Percentiles rank a stretch among this genome's conserved stretches.
Conservation (phyloP, 2,797 vertebrate species). For the Mergus octosetaceus region DNA sequence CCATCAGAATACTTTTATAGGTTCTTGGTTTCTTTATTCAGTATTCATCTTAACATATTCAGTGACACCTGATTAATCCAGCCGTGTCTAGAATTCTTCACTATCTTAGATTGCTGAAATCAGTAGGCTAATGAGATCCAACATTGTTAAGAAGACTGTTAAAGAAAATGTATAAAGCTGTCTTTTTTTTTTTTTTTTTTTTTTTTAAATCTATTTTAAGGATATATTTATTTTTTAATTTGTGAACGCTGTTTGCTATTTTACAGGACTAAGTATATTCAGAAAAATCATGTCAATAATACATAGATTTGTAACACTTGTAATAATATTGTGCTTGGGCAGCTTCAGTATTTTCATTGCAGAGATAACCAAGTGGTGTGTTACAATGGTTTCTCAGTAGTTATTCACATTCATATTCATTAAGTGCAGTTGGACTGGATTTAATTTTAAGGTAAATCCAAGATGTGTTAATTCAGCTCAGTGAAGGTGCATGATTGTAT, state of each 20-base stretch:
- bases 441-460: not conserved
- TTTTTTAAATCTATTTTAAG: no score
- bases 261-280: not conserved
- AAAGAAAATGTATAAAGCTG: not conserved
- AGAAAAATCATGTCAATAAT: not conserved
- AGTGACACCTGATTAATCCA: conserved; percentile 7
- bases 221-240: not conserved
- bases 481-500: not conserved
- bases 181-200: not conserved
- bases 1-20: not conserved
- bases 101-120: conserved; percentile 13
- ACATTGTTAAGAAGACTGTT: not conserved
- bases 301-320: not conserved
- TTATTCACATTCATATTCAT: fast-evolving
- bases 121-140: conserved; percentile 8
- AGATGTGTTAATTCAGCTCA: not conserved
- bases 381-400: not conserved
- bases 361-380: not conserved
- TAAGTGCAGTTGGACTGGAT: not conserved
- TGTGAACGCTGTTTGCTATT: not conserved
- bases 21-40: conserved; percentile 3
- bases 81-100: not conserved
- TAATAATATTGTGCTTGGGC: not conserved
- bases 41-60: not conserved
- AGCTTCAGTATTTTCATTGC: not conserved